Percentiles rank a stretch among this genome's conserved stretches.
Evolutionary conservation across 30 jellyfish, hydroid and myxozoan species (phyloP).

Genomic region (Turritopsis dohrnii): DNA sequence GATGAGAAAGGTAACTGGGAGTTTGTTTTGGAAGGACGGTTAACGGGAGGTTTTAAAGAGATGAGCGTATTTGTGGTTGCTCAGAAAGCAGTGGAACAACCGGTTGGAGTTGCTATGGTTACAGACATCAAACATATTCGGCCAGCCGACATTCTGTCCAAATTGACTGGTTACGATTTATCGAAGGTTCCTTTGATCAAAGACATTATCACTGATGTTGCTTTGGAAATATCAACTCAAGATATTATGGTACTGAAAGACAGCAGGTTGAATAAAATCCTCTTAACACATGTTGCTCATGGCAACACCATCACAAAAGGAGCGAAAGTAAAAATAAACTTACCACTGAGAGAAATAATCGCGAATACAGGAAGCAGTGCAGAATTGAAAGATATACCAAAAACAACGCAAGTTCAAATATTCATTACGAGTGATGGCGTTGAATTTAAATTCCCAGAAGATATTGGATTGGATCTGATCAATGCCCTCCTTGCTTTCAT

Average conservation of each 20-base stretch:
- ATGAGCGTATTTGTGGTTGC: conserved; percentile 21
- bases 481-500: conserved; percentile 50
- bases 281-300: conserved; percentile 7
- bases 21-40: neutral
- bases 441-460: conserved; percentile 56
- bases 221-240: conserved; percentile 40
- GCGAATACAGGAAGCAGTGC: conserved; percentile 44
- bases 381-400: conserved; percentile 40
- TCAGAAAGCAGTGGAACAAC: conserved; percentile 47
- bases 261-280: conserved; percentile 35
- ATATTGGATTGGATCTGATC: conserved; percentile 47
- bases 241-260: conserved; percentile 43
- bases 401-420: conserved; percentile 37
- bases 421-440: conserved; percentile 38
- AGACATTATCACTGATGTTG: conserved; percentile 40
- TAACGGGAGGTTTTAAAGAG: neutral
- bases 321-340: conserved; percentile 30
- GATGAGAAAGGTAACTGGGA: neutral
- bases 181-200: conserved; percentile 51
- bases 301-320: conserved; percentile 55
- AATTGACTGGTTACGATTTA: conserved; percentile 53
- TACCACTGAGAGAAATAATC: conserved; percentile 55
- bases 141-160: conserved; percentile 38
- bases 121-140: conserved; percentile 36
- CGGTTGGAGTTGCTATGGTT: conserved; percentile 33